Evolutionary conservation across 92 coral and sea anemone genomes (phyloP), one percentile per base, ranked within the genome.

Genomic region (Actinernus sp.): DNA sequence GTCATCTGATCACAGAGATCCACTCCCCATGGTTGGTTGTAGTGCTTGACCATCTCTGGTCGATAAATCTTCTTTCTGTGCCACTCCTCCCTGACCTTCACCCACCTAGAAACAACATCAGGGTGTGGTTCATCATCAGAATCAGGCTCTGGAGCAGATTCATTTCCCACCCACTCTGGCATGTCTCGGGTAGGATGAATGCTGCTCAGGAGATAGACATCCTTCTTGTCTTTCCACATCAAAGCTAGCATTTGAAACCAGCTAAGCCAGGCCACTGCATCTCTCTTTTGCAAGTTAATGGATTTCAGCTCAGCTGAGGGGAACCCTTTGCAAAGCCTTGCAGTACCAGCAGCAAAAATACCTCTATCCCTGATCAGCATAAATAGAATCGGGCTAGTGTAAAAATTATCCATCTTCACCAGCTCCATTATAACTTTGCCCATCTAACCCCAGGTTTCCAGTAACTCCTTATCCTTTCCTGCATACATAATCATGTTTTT

Each of bases 221-320:
- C n/a, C n/a, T n/a, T n/a, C n/a, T n/a, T n/a, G n/a, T n/a, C n/a
- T 51, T 67, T 77, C 76, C 84, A 77, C 37, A 55, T 68, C 54
- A 77, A 20, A 27, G 84, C 69, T 38, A 57, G 48, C 58, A 78
- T 78, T 2, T 49, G 44, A 14, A 66, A 41, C 39, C 58, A 49
- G 39, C 39, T 40, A 24, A 67, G 49, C 70, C 77, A 67, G 12
- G 77, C 52, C 16, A 58, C 47, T 1, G 66, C 55, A 37, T 54
- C 84, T 21, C 84, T 38, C 65, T 44, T 18, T 17, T 51, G 58
- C 27, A 45, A 30, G 16, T 46, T 54, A 24, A 57, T 41, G 13
- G 54, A 68, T 55, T 65, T 59, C 24, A 76, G 55, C 31, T 76
- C 61, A 14, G 34, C 28, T 40, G 39, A 43, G 0, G 49, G 77